These are phyloP conservation scores for Sciurus vulgaris DNA, from an alignment of 2,797 vertebrate species.

Conservation along the genomic window DNA sequence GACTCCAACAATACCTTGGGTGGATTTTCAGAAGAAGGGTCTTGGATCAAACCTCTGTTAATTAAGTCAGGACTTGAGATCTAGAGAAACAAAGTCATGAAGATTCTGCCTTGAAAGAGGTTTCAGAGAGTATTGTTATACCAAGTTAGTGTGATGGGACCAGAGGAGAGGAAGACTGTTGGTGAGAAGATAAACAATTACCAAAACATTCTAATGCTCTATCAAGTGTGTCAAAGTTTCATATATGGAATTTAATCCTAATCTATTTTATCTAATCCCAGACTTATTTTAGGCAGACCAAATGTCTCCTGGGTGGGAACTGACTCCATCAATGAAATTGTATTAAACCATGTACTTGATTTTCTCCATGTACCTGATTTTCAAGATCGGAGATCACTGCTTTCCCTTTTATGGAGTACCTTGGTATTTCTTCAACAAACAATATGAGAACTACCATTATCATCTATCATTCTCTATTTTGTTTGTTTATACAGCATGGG, in stretches of 20 bases:
- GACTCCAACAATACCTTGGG: neutral
- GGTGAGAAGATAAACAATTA: constrained; percentile 24
- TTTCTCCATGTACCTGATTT: neutral
- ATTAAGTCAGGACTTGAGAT: neutral
- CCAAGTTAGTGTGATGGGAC: neutral
- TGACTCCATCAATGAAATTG: neutral
- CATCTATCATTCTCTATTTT: neutral
- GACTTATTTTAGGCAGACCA: neutral
- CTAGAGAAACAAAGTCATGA: neutral
- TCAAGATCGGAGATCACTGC: neutral
- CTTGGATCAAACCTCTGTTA: constrained; percentile 11
- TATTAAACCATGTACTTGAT: neutral
- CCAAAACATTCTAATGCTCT: constrained; percentile 34
- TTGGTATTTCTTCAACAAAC: constrained; percentile 41
- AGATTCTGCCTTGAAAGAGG: constrained; percentile 16
- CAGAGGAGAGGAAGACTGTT: neutral
- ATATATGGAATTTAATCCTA: neutral
- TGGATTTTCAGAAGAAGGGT: constrained; percentile 16
- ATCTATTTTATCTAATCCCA: neutral
- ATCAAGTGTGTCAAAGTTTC: neutral
- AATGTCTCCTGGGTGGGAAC: neutral
- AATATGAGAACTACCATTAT: neutral
- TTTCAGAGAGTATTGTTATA: neutral
- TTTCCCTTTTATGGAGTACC: neutral
- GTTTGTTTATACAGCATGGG: neutral